A percentile compares a stretch with the other conserved stretches of the same genome.
phyloP scores from a whole-genome alignment of 1,140 invertebrate genomes.

The Arion vulgaris region DNA sequence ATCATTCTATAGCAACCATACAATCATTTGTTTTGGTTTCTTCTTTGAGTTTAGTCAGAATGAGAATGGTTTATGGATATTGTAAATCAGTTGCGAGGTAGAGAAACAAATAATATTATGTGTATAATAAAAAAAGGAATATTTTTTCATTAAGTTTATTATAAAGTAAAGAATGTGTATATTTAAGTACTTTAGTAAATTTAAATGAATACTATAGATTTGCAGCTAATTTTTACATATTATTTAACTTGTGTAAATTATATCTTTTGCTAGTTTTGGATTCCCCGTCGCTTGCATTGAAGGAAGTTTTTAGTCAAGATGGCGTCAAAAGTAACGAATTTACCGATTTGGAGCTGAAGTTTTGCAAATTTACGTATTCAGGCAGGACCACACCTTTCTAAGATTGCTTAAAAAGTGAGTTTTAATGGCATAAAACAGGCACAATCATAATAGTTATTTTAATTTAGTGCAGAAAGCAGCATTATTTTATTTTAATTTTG shows the following conservation, averaged over 20 bases:
- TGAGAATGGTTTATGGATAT: no score
- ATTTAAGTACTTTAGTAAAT: background rate
- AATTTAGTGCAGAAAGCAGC: no score
- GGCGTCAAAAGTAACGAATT: conserved; percentile 5
- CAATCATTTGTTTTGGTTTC: no score
- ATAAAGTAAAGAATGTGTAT: background rate
- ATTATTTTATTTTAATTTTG: no score
- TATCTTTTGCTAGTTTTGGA: background rate
- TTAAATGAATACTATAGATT: background rate
- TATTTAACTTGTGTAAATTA: background rate
- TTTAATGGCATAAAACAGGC: background rate
- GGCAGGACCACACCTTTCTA: background rate
- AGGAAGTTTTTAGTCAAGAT: conserved; percentile 4
- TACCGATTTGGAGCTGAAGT: background rate
- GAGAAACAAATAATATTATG: no score
- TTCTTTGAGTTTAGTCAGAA: no score
- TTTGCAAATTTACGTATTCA: background rate
- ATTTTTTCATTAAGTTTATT: background rate
- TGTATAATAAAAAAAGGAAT: no score
- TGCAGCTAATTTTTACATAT: background rate
- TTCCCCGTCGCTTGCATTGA: background rate
- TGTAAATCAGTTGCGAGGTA: no score
- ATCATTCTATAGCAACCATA: no score
- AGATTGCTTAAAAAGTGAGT: background rate
- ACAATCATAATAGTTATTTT: no score